phyloP scores from a whole-genome alignment of 1,140 invertebrate genomes.

The Drosophila murphyi region DNA sequence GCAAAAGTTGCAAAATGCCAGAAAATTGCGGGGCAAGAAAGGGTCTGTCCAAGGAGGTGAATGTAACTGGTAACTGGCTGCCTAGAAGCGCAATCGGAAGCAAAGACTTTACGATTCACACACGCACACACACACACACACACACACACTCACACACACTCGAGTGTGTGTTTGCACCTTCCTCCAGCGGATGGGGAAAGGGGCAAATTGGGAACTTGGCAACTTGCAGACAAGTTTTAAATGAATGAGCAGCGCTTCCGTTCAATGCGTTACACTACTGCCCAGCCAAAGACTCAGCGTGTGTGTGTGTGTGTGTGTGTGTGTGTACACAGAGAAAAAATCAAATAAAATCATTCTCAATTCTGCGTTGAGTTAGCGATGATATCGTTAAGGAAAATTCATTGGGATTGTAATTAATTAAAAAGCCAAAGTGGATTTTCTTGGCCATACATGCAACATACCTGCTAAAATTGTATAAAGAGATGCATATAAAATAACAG shows the following conservation, averaged over 20 bases:
- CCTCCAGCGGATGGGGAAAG: not conserved
- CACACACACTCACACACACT: conserved; percentile 29
- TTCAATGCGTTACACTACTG: conserved; percentile 68
- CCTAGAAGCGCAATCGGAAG: conserved; percentile 49
- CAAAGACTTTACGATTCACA: conserved; percentile 63
- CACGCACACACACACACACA: conserved; percentile 39
- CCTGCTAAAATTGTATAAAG: too few species aligned
- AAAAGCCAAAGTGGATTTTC: too few species aligned
- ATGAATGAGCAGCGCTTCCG: conserved; percentile 80
- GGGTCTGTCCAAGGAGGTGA: too few species aligned
- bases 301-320: conserved; percentile 21
- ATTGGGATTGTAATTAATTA: too few species aligned
- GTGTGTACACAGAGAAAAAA: conserved; percentile 9
- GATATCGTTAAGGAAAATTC: too few species aligned
- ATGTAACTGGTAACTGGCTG: too few species aligned
- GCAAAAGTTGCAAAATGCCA: conserved; percentile 82
- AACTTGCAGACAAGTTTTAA: conserved; percentile 81
- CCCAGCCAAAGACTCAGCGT: conserved; percentile 19
- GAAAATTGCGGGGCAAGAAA: conserved; percentile 25
- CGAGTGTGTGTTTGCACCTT: conserved; percentile 60
- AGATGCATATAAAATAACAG: too few species aligned
- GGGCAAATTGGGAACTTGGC: conserved; percentile 55
- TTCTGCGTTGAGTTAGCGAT: too few species aligned
- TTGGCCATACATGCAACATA: too few species aligned
- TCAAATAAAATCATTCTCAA: too few species aligned